phyloP scores from a whole-genome alignment of 1,140 invertebrate genomes.

The Galleria mellonella region DNA sequence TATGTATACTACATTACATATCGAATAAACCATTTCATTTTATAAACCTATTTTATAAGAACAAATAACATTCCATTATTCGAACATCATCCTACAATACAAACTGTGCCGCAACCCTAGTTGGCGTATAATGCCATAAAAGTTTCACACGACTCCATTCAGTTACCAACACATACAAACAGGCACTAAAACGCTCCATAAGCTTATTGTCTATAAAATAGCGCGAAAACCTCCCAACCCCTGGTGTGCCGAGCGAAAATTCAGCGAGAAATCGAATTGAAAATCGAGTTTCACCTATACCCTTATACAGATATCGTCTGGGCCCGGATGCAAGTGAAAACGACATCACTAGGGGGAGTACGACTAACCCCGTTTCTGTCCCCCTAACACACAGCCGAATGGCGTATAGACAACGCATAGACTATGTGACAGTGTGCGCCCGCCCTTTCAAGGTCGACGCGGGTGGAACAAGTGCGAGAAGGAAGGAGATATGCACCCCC shows the following conservation, averaged over 20 bases:
- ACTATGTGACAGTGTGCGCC: constrained; percentile 32
- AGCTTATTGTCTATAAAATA: constrained; percentile 1
- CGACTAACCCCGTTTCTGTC: constrained; percentile 62
- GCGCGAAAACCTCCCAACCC: background rate
- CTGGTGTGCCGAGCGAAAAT: constrained; percentile 20
- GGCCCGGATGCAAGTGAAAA: constrained; percentile 63
- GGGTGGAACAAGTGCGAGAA: constrained; percentile 29
- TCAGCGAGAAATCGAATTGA: constrained; percentile 33
- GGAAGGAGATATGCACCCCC: constrained; percentile 39
- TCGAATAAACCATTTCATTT: no score
- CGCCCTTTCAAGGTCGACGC: constrained; percentile 59
- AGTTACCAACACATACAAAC: constrained; percentile 3
- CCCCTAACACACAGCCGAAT: constrained; percentile 30
- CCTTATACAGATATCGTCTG: constrained; percentile 15
- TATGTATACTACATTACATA: no score
- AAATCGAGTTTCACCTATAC: constrained; percentile 23
- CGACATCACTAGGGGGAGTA: constrained; percentile 34
- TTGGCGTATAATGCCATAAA: background rate
- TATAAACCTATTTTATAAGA: no score
- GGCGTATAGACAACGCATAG: constrained; percentile 33
- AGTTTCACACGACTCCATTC: background rate
- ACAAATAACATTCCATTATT: background rate
- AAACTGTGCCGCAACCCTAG: background rate
- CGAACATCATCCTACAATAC: background rate
- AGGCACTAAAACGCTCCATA: background rate